phyloP scores from a whole-genome alignment of 2,888 invertebrate species.

The Stenotaenia linearis region DNA sequence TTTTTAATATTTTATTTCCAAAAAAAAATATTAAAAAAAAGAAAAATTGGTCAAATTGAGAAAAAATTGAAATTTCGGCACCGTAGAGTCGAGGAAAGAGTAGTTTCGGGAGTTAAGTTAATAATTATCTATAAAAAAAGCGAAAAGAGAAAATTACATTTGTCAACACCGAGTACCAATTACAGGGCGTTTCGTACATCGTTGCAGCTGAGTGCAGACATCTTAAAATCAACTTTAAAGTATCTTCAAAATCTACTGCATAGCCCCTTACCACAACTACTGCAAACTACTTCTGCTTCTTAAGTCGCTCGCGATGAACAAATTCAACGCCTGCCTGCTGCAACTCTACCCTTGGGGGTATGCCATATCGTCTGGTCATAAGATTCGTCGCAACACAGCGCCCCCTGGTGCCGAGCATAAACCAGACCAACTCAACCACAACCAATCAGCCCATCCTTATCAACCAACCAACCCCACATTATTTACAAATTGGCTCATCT shows the following conservation, averaged over 20 bases:
- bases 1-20: background rate
- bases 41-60: background rate
- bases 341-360: conserved; percentile 19
- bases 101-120: background rate
- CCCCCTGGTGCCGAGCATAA: background rate
- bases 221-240: conserved; percentile 12
- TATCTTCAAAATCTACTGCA: conserved; percentile 6
- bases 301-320: background rate
- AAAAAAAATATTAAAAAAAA: background rate
- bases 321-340: background rate
- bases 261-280: background rate
- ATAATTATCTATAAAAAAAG: background rate
- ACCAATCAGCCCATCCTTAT: conserved; percentile 19
- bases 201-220: conserved; percentile 14
- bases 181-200: background rate
- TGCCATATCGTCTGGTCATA: background rate
- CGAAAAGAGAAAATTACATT: background rate
- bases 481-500: conserved; percentile 3
- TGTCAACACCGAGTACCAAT: conserved; percentile 19
- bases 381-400: background rate
- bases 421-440: conserved; percentile 15
- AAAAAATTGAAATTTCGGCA: background rate
- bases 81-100: background rate
- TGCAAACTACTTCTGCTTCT: background rate
- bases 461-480: conserved; percentile 13